Percentiles rank a stretch among this genome's conserved stretches.
These are phyloP conservation scores for Panthera leo DNA, from an alignment of 2,113 vertebrate genomes.

Conservation along the genomic window DNA sequence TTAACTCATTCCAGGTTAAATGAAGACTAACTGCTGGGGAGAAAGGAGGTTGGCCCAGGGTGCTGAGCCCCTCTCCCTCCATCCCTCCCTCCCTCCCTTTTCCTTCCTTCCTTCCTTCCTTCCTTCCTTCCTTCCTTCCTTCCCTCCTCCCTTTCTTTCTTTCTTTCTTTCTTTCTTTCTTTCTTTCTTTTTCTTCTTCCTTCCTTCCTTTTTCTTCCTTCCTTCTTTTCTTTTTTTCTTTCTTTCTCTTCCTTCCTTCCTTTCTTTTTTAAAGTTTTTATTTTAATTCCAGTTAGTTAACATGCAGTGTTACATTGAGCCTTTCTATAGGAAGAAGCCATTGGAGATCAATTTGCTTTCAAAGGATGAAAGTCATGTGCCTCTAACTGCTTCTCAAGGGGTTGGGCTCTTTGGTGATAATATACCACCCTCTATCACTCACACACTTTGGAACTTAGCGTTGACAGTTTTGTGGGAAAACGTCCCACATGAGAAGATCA, in stretches of 20 bases:
- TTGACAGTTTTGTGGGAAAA: background rate
- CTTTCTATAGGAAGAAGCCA: background rate
- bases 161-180: background rate
- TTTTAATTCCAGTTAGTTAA: background rate
- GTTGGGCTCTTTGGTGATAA: background rate
- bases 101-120: no score
- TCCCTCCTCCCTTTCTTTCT: fast-evolving
- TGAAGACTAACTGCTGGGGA: background rate
- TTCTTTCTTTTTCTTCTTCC: no score
- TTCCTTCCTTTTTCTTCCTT: no score
- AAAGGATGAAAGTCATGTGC: background rate
- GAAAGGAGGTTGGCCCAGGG: background rate
- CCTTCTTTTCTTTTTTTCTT: background rate
- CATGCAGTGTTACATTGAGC: background rate
- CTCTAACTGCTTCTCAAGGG: background rate
- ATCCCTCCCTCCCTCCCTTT: background rate
- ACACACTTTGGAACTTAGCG: background rate
- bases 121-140: no score
- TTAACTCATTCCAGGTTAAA: background rate
- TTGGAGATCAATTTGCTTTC: background rate
- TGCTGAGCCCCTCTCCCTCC: background rate
- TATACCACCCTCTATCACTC: background rate
- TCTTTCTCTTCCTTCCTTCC: no score
- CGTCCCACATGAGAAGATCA: background rate
- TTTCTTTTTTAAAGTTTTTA: background rate